Evolutionary conservation across 2,797 vertebrate species (phyloP), one percentile per base, ranked within the genome.

Genomic region (Scarus forsteni): DNA sequence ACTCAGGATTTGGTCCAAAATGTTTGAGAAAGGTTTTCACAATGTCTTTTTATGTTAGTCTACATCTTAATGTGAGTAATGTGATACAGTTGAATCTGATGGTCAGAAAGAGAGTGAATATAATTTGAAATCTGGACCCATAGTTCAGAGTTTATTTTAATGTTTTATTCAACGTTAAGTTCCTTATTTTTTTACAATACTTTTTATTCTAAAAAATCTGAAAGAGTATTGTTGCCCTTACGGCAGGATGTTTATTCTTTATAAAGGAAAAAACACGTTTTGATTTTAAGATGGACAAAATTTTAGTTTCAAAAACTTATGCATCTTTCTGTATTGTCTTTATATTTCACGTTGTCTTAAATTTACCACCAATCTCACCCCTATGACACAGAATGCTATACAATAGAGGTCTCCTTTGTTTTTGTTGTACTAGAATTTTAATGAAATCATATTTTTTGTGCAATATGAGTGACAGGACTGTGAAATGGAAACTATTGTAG

Each of bases 1-100:
- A 19, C 15, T 77, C 79, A 75, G 75, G 81, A 72, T 66, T 50
- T 73, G 34, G 44, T 77, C 35, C 8, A 48, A 60, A n/a, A 19
- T 46, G 19, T 44, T 8, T 58, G 12, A 4, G 55, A 13, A 19
- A 8, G 14, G 46, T 19, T 27, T 27, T 27, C 2, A 35, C 9
- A 60, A 14, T 0, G 2, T 43, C 19, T 40, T 57, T 49, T 62
- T 60, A 44, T 27, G 51, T 14, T 10, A 43, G 36, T 46, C 16
- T 6, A 70, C 42, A 60, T 16, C 50, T 59, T 15, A 3, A 44
- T 15, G 16, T 66, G n/a, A 74, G 6, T 48, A 27, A 49, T 42
- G 36, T 74, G 43, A 59, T 14, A 15, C 52, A 53, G 45, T 16
- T 18, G 27, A 62, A 27, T 5, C 18, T 3, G 19, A 36, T 46